Evolutionary conservation across 2,888 invertebrate species (phyloP).

Genomic region (Drosophila mayaguana): DNA sequence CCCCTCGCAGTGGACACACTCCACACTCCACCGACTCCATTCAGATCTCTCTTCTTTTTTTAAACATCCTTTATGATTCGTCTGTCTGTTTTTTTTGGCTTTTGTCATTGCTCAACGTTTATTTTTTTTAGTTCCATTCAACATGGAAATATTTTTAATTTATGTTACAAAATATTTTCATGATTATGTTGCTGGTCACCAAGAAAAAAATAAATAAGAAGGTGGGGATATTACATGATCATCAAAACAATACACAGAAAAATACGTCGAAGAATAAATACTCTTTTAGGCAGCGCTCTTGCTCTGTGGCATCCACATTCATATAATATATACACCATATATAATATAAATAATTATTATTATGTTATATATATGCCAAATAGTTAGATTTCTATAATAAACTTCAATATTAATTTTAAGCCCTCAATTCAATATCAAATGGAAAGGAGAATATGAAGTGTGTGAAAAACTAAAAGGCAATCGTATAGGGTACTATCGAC

Average conservation of each 20-base stretch:
- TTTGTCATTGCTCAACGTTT: constrained; percentile 24
- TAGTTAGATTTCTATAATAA: background rate
- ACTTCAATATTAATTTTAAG: background rate
- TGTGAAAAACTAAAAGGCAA: background rate
- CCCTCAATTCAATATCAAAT: background rate
- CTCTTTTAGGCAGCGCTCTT: background rate
- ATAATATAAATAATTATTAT: too few species aligned
- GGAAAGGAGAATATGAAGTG: background rate
- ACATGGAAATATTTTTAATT: constrained; percentile 62
- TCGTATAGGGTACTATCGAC: background rate
- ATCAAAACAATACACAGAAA: constrained; percentile 11
- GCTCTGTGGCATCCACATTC: too few species aligned
- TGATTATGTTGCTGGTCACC: constrained; percentile 26
- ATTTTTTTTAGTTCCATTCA: constrained; percentile 12
- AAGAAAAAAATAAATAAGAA: background rate
- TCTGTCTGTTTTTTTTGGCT: constrained; percentile 1
- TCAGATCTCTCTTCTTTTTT: constrained; percentile 16
- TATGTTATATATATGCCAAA: too few species aligned
- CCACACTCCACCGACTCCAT: constrained; percentile 8
- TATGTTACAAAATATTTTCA: constrained; percentile 74
- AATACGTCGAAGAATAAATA: background rate
- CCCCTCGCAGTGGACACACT: constrained; percentile 8
- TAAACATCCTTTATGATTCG: constrained; percentile 18
- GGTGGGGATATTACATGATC: constrained; percentile 39
- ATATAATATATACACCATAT: too few species aligned